A percentile compares a stretch with the other conserved stretches of the same genome.
Conservation (phyloP, 1,140 invertebrate species). For the Sarcophaga bullata region DNA sequence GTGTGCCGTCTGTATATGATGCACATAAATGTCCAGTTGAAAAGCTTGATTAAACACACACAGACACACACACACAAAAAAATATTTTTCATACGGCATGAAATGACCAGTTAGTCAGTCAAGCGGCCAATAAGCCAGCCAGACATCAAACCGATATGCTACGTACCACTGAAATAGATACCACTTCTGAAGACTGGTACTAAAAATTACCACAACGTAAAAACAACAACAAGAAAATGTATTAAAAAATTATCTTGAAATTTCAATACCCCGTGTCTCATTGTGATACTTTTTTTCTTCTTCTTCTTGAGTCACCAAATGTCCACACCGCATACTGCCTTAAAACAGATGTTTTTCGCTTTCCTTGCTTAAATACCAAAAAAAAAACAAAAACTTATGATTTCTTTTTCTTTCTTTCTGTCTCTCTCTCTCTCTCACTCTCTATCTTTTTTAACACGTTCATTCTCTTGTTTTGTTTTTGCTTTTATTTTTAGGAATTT, state of each 20-base stretch:
- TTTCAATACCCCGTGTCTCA: neutral
- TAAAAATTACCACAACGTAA: neutral
- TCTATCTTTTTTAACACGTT: neutral
- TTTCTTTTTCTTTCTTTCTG: neutral
- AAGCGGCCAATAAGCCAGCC: neutral
- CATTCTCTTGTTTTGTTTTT: neutral
- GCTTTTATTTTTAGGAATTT: slow-evolving; percentile 76
- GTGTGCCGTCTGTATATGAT: neutral
- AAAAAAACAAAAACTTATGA: neutral
- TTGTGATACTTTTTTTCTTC: neutral
- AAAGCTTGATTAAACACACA: slow-evolving; percentile 5
- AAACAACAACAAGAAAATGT: neutral
- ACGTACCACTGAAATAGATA: neutral
- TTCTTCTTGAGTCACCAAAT: neutral
- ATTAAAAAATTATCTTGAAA: neutral
- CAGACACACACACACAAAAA: neutral
- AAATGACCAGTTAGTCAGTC: neutral
- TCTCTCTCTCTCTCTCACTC: neutral
- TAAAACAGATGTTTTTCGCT: slow-evolving; percentile 15
- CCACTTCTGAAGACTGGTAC: neutral
- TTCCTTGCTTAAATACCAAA: neutral
- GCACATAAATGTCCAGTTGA: neutral
- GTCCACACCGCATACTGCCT: neutral
- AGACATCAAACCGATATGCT: neutral
- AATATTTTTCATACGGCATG: neutral